Conservation (phyloP, 1,140 invertebrate genomes). For the Hesperophylax magnus region DNA sequence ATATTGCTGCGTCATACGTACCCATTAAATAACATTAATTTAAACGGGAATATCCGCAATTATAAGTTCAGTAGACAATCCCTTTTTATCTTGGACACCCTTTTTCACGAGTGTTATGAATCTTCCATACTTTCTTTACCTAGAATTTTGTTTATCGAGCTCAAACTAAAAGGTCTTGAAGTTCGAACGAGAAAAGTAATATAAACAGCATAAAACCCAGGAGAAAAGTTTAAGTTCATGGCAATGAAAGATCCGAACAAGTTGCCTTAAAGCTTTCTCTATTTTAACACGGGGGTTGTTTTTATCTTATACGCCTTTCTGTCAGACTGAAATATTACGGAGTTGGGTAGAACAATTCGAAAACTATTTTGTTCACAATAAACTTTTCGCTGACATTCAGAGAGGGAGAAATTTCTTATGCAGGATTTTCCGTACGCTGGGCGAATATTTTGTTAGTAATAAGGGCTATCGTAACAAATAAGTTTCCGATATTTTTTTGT, state of each 20-base stretch:
- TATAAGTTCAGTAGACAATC: too few species aligned
- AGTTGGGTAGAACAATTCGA: constrained; percentile 47
- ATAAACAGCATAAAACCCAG: neutral
- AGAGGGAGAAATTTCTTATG: constrained; percentile 37
- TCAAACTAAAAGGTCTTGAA: constrained; percentile 9
- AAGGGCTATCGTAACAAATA: constrained; percentile 25
- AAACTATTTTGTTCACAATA: constrained; percentile 56
- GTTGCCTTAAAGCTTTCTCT: neutral
- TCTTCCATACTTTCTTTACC: neutral
- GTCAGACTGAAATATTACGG: neutral
- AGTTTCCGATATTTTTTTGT: constrained; percentile 34
- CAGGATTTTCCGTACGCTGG: constrained; percentile 36
- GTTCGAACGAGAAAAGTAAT: neutral
- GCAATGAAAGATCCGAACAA: neutral
- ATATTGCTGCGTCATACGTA: too few species aligned
- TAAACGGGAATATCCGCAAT: too few species aligned
- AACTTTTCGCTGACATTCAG: constrained; percentile 51
- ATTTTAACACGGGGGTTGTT: neutral
- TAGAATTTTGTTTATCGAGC: neutral
- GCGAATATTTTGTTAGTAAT: constrained; percentile 35
- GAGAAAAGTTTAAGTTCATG: neutral
- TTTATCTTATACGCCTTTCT: neutral
- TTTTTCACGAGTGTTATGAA: neutral
- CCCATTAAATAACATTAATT: too few species aligned
- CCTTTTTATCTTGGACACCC: neutral